Percentiles rank a stretch among this genome's conserved stretches.
Conservation (phyloP, 2,888 invertebrate species). For the Acleris sparsana region DNA sequence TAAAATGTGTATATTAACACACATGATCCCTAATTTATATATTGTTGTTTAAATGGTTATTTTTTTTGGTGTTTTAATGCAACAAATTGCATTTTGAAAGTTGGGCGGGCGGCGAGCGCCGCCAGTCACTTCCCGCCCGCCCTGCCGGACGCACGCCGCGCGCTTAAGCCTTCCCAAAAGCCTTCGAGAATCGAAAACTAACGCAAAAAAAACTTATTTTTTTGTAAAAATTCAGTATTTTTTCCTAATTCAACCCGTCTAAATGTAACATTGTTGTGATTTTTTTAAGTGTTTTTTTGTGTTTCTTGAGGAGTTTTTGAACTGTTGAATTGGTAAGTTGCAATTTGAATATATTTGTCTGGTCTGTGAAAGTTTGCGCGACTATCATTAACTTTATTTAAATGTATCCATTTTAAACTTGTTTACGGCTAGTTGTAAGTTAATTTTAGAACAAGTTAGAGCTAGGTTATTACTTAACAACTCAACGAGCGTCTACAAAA, state of each 20-base stretch:
- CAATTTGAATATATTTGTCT: background rate
- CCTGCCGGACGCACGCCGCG: conserved; percentile 56
- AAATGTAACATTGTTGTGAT: conserved; percentile 9
- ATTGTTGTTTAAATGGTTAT: background rate
- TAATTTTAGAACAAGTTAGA: background rate
- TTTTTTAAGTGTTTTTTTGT: conserved; percentile 21
- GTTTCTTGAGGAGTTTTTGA: background rate
- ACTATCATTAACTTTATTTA: background rate
- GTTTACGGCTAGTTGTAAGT: background rate
- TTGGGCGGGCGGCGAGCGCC: conserved; percentile 33
- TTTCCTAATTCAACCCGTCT: conserved; percentile 7
- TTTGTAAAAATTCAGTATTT: background rate
- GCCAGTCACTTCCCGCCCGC: conserved; percentile 58
- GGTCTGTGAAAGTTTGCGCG: background rate
- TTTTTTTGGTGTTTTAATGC: conserved; percentile 42
- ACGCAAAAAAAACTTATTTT: background rate
- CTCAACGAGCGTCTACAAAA: too few relatives aligned
- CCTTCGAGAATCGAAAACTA: conserved; percentile 21
- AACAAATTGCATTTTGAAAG: conserved; percentile 46
- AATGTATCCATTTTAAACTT: background rate
- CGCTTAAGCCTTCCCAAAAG: conserved; percentile 22
- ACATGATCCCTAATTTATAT: too few relatives aligned
- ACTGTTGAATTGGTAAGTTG: conserved; percentile 17
- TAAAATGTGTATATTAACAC: too few relatives aligned
- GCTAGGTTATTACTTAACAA: too few relatives aligned